Evolutionary conservation across 2,113 vertebrate species (phyloP), one percentile per base, ranked within the genome.

Genomic region (Loxodonta africana): DNA sequence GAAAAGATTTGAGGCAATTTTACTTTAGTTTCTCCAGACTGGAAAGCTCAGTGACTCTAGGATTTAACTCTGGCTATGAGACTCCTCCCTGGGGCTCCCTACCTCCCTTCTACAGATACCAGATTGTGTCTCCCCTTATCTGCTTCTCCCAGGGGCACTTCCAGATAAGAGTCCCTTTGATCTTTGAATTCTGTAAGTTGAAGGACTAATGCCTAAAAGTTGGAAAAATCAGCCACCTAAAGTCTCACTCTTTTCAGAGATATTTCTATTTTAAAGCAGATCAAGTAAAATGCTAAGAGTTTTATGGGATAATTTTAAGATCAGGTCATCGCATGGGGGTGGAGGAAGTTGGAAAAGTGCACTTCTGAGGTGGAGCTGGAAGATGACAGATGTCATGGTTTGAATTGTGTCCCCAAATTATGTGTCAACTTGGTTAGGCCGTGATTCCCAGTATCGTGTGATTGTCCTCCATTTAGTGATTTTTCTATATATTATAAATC

Each of bases 131-230:
- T 88, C 5, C 15, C n/a, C 6, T 14, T 25, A 30, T 20, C 28
- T 82, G 33, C 51, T 48, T 51, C 11, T 88, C 5, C 77, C 26
- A 2, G 21, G 17, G 21, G 6, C 20, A 82, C 20, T 28, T 65
- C 18, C 76, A 85, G 77, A 91, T 82, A 95, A 65, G 7, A 48
- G 5, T 90, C 74, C 33, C 46, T 94, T 84, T 82, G 8, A 94
- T 57, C 25, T 73, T 81, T 37, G 33, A 91, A 93, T 84, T 74
- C 33, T 67, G n/a, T 51, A 48, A 57, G 6, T 53, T 86, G 17
- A 53, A 76, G 53, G 18, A 51, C 8, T 65, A 46, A n/a, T 30
- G 48, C 48, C 78, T 82, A n/a, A 77, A n/a, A 76, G 46, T 23
- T 48, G 78, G 48, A 3, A 90, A 92, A 92, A n/a, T 62, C 78